Conservation (phyloP, 1,140 invertebrate species). For the Drosophila nigrodunni region DNA sequence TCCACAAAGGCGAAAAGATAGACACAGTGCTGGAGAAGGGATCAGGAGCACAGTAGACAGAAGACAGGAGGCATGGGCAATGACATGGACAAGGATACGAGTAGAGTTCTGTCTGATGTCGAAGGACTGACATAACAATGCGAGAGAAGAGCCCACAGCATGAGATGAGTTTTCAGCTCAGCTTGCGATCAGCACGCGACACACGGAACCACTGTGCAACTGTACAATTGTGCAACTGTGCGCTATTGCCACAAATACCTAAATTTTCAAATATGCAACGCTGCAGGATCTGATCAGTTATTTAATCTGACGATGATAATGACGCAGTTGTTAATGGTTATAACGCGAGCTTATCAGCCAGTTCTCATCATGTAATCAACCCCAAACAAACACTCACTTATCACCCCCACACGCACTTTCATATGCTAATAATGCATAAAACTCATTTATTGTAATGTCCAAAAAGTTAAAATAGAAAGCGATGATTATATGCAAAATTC, state of each 20-base stretch:
- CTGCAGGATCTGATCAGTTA: conserved; percentile 66
- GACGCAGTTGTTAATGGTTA: conserved; percentile 63
- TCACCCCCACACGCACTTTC: conserved; percentile 55
- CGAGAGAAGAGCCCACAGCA: conserved; percentile 49
- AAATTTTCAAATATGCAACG: conserved; percentile 53
- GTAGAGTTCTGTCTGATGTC: conserved; percentile 25
- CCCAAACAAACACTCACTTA: conserved; percentile 20
- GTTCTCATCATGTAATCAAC: conserved; percentile 43
- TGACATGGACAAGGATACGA: too few species aligned
- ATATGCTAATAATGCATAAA: conserved; percentile 62
- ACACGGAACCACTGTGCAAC: conserved; percentile 30
- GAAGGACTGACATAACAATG: conserved; percentile 42
- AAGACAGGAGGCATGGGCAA: conserved; percentile 13
- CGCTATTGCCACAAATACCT: conserved; percentile 22
- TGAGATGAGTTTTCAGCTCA: conserved; percentile 62
- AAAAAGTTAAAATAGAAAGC: too few species aligned
- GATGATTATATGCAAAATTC: too few species aligned
- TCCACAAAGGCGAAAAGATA: conserved; percentile 25
- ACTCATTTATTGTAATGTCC: conserved; percentile 4
- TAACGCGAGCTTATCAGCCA: conserved; percentile 68
- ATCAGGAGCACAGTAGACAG: conserved; percentile 30
- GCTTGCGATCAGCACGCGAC: conserved; percentile 77
- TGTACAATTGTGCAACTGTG: neutral
- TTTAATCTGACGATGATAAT: conserved; percentile 59
- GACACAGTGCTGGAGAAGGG: neutral